Conservation (phyloP, 2,797 vertebrate genomes). For the Heterohyrax brucei region DNA sequence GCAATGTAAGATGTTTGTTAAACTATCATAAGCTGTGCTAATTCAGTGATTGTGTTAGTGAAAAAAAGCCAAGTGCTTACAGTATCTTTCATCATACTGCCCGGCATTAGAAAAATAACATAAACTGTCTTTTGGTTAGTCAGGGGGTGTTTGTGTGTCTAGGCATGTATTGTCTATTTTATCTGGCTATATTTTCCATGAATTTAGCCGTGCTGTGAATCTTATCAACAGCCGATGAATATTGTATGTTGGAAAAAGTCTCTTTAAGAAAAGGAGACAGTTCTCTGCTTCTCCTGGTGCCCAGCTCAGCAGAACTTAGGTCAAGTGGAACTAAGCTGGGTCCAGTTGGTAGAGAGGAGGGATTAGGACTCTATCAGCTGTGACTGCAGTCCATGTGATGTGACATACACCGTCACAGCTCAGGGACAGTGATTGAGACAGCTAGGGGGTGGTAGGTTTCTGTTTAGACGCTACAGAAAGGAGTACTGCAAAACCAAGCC, state of each 20-base stretch:
- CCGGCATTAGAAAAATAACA: background rate
- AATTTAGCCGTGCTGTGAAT: background rate
- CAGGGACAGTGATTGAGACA: too few relatives aligned
- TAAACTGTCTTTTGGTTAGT: background rate
- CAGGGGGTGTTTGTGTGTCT: background rate
- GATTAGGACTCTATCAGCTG: background rate
- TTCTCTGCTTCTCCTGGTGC: background rate
- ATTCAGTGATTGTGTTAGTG: background rate
- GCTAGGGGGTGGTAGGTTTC: background rate
- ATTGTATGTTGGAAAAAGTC: background rate
- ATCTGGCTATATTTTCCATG: background rate
- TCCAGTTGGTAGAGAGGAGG: background rate
- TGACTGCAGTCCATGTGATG: rapidly evolving
- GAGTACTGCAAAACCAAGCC: background rate
- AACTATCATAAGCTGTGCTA: background rate
- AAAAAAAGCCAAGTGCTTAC: too few relatives aligned
- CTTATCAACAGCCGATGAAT: background rate
- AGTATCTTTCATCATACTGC: background rate
- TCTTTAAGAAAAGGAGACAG: background rate
- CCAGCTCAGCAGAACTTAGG: background rate
- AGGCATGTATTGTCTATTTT: background rate
- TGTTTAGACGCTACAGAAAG: background rate
- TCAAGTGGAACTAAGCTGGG: background rate
- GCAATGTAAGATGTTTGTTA: background rate
- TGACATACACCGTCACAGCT: rapidly evolving